Evolutionary conservation across 2,113 vertebrate genomes (phyloP).

Genomic region (Labrus mixtus): DNA sequence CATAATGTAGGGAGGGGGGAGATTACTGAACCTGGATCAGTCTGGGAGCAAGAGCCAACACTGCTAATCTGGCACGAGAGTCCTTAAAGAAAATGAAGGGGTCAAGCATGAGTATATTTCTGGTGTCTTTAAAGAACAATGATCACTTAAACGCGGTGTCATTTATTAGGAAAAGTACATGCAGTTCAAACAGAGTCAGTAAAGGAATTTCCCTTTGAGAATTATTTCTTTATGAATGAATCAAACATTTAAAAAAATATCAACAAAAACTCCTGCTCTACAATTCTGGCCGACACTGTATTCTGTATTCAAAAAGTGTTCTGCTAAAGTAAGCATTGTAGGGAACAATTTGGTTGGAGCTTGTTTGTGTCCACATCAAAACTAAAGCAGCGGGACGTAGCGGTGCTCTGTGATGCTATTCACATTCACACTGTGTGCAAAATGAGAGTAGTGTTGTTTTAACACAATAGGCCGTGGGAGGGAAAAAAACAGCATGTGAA

Average conservation of each 20-base stretch:
- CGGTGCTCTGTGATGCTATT: slow-evolving; percentile 68
- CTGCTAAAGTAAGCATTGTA: slow-evolving; percentile 43
- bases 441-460: slow-evolving; percentile 76
- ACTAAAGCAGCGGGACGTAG: slow-evolving; percentile 63
- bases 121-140: slow-evolving; percentile 40
- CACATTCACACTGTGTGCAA: slow-evolving; percentile 76
- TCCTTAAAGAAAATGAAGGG: slow-evolving; percentile 72
- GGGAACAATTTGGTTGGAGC: slow-evolving; percentile 57
- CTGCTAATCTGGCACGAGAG: slow-evolving; percentile 79
- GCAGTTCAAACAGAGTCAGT: background rate
- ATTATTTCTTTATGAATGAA: background rate
- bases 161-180: background rate
- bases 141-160: slow-evolving; percentile 37
- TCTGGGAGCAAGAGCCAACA: slow-evolving; percentile 56
- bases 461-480: slow-evolving; percentile 73
- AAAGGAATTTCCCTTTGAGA: background rate
- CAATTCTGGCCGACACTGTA: background rate
- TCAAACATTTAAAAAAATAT: background rate
- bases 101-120: slow-evolving; percentile 38
- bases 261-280: background rate
- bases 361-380: slow-evolving; percentile 72
- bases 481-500: slow-evolving; percentile 72
- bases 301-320: slow-evolving; percentile 32
- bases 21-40: slow-evolving; percentile 80
- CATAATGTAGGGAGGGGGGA: slow-evolving; percentile 72